These are phyloP conservation scores for Chironomus striatipennis DNA, from an alignment of 1,140 invertebrate genomes.

Conservation along the genomic window DNA sequence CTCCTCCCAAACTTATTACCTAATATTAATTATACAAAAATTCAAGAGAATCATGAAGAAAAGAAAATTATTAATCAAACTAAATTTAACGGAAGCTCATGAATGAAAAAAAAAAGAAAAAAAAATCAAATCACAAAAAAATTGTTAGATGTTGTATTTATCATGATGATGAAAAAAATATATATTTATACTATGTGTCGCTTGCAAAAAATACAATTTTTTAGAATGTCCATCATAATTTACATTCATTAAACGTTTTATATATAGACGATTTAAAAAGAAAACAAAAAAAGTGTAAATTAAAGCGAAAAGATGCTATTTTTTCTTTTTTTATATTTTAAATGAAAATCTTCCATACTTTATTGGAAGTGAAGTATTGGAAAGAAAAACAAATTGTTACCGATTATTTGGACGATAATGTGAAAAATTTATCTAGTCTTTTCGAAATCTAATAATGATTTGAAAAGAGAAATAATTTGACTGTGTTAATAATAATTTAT, in stretches of 20 bases:
- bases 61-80: too few species aligned
- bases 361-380: neutral
- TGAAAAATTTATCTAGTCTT: too few species aligned
- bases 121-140: neutral
- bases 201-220: neutral
- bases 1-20: too few species aligned
- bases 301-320: conserved; percentile 6
- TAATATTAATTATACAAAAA: too few species aligned
- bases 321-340: neutral
- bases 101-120: too few species aligned
- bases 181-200: conserved; percentile 16
- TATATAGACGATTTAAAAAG: conserved; percentile 8
- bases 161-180: neutral
- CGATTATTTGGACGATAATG: neutral
- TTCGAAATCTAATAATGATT: too few species aligned
- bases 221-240: neutral
- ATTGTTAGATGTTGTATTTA: conserved; percentile 18
- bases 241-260: conserved; percentile 14
- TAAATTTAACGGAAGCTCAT: too few species aligned
- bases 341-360: neutral
- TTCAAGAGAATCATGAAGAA: too few species aligned
- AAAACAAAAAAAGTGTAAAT: neutral
- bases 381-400: neutral
- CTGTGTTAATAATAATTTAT: too few species aligned
- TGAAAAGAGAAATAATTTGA: too few species aligned